Base-by-base conservation (phyloP, 2,113 vertebrate genomes). In the Morone chrysops region DNA sequence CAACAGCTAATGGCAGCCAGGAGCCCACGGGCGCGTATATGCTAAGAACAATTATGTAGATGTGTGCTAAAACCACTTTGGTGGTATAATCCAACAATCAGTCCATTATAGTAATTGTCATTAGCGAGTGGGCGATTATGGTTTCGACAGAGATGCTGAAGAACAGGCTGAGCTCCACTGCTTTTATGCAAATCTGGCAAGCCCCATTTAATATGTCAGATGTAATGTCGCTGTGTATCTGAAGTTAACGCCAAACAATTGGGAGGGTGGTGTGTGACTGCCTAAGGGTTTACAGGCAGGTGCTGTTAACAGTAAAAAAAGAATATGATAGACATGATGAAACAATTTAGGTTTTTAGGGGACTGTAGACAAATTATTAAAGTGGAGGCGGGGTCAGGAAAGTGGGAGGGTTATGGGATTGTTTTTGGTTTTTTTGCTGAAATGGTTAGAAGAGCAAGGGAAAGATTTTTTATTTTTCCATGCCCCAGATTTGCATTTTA, bases 11-110 rank as follows among this genome's bases (percentile, higher is more conserved):
- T 92, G 90, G 91, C 87, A 86, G 89, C 77, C 72, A 12, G 80
- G 85, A 87, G 89, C 90, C 88, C 85, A 82, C 79, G 2, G 78
- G 78, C 65, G 77, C 79, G 2, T 82, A 84, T 50, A 87, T 78
- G 87, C 87, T 87, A 82, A 80, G 90, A 92, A 92, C 92, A 93
- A 93, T 93, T 93, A 94, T 93, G 93, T 87, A 94, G 90, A 94
- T 94, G 84, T 84, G 82, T 4, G 75, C 87, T 90, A 87, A 91
- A 94, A 92, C 90, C 92, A 92, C 87, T 94, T 91, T 90, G 90
- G 71, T 80, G 86, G 65, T 72, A 87, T 90, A 93, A 94, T 91
- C 87, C 90, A 84, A 85, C 86, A 89, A 88, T 87, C 88, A 83
- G 87, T 87, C 90, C 90, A 93, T 93, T 91, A 92, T 67, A 86